These are phyloP conservation scores for Teleopsis dalmanni DNA, from an alignment of 1,140 invertebrate genomes.

Conservation along the genomic window DNA sequence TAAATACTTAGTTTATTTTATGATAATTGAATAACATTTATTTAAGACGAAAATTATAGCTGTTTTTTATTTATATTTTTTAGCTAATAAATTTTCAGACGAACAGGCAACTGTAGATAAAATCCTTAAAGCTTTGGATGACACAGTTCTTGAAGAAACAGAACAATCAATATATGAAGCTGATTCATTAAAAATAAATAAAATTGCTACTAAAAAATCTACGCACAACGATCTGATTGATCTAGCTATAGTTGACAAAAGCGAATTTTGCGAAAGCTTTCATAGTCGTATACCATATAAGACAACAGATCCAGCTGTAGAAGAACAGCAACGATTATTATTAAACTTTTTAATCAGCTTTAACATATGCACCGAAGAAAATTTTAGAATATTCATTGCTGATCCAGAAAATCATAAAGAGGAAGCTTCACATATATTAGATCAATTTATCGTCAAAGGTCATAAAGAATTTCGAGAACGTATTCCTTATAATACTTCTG, in stretches of 20 bases:
- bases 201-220: not conserved
- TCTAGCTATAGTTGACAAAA: not conserved
- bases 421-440: conserved; percentile 29
- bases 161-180: conserved; percentile 15
- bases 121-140: conserved; percentile 32
- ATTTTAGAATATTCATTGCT: conserved; percentile 38
- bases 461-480: conserved; percentile 19
- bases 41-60: not conserved
- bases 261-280: conserved; percentile 22
- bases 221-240: not conserved
- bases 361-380: conserved; percentile 35
- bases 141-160: conserved; percentile 28
- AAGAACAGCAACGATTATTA: conserved; percentile 31
- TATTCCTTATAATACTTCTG: conserved; percentile 16
- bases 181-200: too few relatives aligned
- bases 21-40: not conserved
- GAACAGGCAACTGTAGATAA: conserved; percentile 39
- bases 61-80: conserved; percentile 12
- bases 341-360: conserved; percentile 37
- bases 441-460: conserved; percentile 23
- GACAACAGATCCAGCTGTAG: conserved; percentile 25
- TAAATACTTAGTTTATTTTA: conserved; percentile 5
- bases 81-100: conserved; percentile 27
- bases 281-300: conserved; percentile 29
- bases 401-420: conserved; percentile 38